Base-by-base conservation (phyloP, 2,888 invertebrate genomes). In the Himalopsyche tibetana region DNA sequence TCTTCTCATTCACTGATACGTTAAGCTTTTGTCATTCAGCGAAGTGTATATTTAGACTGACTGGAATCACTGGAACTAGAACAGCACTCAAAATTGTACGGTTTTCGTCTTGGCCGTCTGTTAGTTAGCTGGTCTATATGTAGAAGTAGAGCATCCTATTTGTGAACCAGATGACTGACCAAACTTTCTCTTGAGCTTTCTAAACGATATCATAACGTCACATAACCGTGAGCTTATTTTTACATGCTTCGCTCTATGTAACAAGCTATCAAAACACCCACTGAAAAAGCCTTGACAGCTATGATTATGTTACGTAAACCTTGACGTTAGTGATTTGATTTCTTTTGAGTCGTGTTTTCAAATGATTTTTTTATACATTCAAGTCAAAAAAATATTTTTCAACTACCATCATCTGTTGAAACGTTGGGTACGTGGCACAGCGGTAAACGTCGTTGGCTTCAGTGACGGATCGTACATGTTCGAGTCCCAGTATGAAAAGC, bases 131-230 rank as follows among this genome's bases (percentile, higher is more conserved):
- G 63, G 19, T 63, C 63, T 63, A 63, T 63, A 63, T 19, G 63
- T 5, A 19, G 19, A 63, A 19, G 5, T 63, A 11, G 63, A 28
- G 4, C 63, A 63, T 19, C 19, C 28, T 63, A 63, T 63, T 63
- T 63, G 2, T 19, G 63, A 63, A 63, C 11, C 19, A 63, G 63
- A 9, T 63, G 63, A 63, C 63, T 19, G 63, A 63, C 8, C 63
- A 63, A 19, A 63, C 63, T 63, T 63, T 63, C 63, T 63, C 63
- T 28, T 63, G 19, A 63, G 63, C 63, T 63, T 63, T 63, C 63
- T 63, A n/a, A 4, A 19, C 15, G 6, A 28, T 3, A 19, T 63
- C 19, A 19, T 63, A 19, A 3, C 19, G 63, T 63, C 28, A 63
- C 4, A 28, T 28, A 63, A 19, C 11, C 19, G 63, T 5, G 63